Evolutionary conservation across 2,797 vertebrate genomes (phyloP).

Genomic region (Propithecus perrieri): DNA sequence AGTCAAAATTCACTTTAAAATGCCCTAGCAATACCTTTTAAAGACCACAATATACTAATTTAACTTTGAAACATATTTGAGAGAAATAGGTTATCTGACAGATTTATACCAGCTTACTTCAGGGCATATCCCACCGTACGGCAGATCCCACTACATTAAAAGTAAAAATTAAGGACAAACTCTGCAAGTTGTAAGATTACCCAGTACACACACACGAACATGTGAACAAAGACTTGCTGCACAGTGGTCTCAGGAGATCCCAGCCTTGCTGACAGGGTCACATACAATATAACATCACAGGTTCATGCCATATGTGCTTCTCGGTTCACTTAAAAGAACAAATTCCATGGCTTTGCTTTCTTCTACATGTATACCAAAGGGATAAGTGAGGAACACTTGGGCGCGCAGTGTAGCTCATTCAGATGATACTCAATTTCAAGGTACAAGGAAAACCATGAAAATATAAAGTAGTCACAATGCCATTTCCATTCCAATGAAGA

Average conservation of each 20-base stretch:
- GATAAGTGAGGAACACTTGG: neutral
- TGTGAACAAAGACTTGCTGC: neutral
- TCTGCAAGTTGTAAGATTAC: neutral
- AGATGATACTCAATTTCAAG: constrained; percentile 22
- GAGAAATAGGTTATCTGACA: constrained; percentile 42
- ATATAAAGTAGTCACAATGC: neutral
- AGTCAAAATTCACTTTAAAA: constrained; percentile 58
- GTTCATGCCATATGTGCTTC: neutral
- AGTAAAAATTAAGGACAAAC: constrained; percentile 27
- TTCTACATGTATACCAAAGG: neutral
- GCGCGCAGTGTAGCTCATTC: neutral
- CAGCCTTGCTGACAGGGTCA: neutral
- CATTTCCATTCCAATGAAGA: neutral
- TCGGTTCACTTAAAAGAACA: neutral
- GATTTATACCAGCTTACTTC: constrained; percentile 40
- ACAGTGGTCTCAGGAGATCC: neutral
- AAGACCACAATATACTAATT: constrained; percentile 37
- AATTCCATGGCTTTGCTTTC: neutral
- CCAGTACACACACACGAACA: neutral
- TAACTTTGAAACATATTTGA: constrained; percentile 47
- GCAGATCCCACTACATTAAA: constrained; percentile 20
- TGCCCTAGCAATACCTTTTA: constrained; percentile 31
- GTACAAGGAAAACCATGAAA: constrained; percentile 5
- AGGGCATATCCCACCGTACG: neutral
- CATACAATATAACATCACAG: neutral